Percentiles rank a stretch among this genome's conserved stretches.
phyloP scores from a whole-genome alignment of 2,888 invertebrate species.

The Brachylomia viminalis region DNA sequence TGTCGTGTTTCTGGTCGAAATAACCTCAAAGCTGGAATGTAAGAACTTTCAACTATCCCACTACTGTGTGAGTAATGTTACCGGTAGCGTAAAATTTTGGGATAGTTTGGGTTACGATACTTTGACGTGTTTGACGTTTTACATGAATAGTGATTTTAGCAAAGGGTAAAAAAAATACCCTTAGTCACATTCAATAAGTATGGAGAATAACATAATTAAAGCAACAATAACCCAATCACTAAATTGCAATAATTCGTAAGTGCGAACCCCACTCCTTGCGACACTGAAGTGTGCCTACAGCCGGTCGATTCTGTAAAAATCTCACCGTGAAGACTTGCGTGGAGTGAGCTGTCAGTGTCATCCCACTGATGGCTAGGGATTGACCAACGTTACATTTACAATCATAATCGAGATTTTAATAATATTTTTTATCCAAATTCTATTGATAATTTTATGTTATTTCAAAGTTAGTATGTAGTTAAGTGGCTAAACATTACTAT shows the following conservation, averaged over 20 bases:
- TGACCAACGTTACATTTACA: no score
- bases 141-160: not conserved
- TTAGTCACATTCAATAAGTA: not conserved
- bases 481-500: no score
- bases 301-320: no score
- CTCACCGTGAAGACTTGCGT: no score
- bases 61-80: conserved; percentile 37
- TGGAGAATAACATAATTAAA: not conserved
- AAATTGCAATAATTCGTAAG: not conserved
- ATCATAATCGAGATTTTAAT: no score
- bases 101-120: conserved; percentile 32
- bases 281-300: not conserved
- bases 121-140: conserved; percentile 11
- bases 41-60: conserved; percentile 54
- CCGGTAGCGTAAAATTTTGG: conserved; percentile 57
- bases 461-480: no score
- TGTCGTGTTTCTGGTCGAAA: conserved; percentile 62
- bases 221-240: not conserved
- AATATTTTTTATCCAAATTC: no score
- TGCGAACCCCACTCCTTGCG: not conserved
- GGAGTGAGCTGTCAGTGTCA: no score
- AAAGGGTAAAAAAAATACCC: not conserved
- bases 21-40: conserved; percentile 61
- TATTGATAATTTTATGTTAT: no score
- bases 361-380: no score